Evolutionary conservation across 1,140 invertebrate genomes (phyloP), one percentile per base, ranked within the genome.

Genomic region (Drosophila seguyi): DNA sequence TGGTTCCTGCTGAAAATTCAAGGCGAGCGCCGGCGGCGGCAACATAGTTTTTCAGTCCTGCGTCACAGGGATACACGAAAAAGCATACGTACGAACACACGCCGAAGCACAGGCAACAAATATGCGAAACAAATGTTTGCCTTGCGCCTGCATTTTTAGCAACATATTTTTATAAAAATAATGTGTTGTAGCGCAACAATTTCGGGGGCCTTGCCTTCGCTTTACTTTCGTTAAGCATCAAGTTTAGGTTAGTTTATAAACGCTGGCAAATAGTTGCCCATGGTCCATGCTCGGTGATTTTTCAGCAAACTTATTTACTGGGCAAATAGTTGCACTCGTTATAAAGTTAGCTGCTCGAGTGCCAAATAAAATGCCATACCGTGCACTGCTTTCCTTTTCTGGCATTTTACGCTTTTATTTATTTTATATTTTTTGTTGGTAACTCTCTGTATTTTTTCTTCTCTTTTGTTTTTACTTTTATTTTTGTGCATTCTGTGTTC

Each of bases 81-180:
- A 25, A 45, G 5, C 29, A 29, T 61, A 16, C 31, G 39, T 11
- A 57, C 41, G 29, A 13, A 39, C 42, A 44, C 38, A 44, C 27
- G 39, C 13, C 68, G 13, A 18, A 34, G 60, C 39, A 56, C 53
- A 48, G 41, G 53, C 48, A 60, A 68, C 65, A 71, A 79, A 87
- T 87, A 79, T 87, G 83, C 65, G 83, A 86, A 74, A 69, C 62
- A 79, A 87, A 87, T 87, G 79, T 87, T 87, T 87, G 84, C 84
- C 80, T 87, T 87, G 85, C 78, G 81, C 73, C 56, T 84, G 84
- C 85, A 84, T 87, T 87, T 87, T 87, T 41, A 58, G 84, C 67
- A 87, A 84, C 80, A 87, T 69, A 69, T 87, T 87, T 87, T 87
- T 69, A 78, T 47, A 87, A 81, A 88, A 87, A 88, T 88, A 80